Conservation (phyloP, 92 coral and sea anemone genomes). For the Blastomussa wellsi region DNA sequence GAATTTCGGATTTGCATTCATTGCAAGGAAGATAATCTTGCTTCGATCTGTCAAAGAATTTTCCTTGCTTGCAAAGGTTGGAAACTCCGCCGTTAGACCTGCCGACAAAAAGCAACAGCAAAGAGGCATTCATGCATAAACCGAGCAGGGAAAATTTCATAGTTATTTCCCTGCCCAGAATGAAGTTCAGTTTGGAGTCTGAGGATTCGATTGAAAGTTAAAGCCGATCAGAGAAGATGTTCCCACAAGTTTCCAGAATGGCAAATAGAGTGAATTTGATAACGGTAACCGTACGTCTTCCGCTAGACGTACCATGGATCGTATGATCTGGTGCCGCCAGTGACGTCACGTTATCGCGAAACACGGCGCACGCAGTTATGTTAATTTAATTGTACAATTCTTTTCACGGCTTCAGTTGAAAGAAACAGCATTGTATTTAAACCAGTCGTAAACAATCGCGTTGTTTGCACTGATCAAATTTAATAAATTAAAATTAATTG, state of each 20-base stretch:
- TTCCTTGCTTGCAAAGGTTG: constrained; percentile 39
- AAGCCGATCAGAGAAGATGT: neutral
- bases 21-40: constrained; percentile 46
- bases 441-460: neutral
- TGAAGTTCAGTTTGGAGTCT: neutral
- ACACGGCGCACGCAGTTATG: neutral
- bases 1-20: constrained; percentile 42
- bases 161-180: neutral
- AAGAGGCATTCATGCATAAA: neutral
- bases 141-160: neutral
- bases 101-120: neutral
- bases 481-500: neutral
- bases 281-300: neutral
- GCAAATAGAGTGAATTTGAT: neutral
- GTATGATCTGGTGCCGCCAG: neutral
- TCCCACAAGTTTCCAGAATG: neutral
- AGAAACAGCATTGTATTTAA: neutral
- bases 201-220: neutral
- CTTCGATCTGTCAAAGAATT: constrained; percentile 42
- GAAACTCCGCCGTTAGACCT: constrained; percentile 37
- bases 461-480: neutral
- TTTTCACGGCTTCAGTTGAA: neutral
- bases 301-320: neutral
- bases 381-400: neutral
- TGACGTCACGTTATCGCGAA: constrained; percentile 19